Percentiles rank a stretch among this genome's conserved stretches.
These are phyloP conservation scores for Listronotus bonariensis DNA, from an alignment of 1,140 invertebrate genomes.

Conservation along the genomic window DNA sequence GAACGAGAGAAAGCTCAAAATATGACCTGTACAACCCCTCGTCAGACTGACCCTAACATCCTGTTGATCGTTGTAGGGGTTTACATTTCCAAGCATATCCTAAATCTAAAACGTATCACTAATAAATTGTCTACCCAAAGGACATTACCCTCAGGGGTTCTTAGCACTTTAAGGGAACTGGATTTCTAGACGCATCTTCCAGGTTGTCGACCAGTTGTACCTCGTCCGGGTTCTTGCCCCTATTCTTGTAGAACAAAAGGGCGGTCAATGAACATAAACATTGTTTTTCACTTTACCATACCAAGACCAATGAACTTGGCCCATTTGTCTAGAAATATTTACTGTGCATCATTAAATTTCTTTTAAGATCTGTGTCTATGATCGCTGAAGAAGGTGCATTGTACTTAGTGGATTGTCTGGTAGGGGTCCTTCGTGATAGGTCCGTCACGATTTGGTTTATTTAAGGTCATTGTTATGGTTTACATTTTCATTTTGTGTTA, in stretches of 20 bases:
- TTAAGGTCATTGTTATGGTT: slow-evolving; percentile 29
- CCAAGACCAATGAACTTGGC: slow-evolving; percentile 16
- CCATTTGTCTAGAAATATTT: background rate
- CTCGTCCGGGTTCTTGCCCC: background rate
- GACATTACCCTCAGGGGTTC: too few relatives aligned
- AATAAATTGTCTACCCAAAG: too few relatives aligned
- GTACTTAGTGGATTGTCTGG: slow-evolving; percentile 10
- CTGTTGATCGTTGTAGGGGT: too few relatives aligned
- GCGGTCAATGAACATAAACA: slow-evolving; percentile 13
- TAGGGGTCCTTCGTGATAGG: slow-evolving; percentile 26
- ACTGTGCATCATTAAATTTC: slow-evolving; percentile 1
- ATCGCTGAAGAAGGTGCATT: slow-evolving; percentile 14
- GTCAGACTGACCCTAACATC: too few relatives aligned
- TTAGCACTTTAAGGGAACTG: too few relatives aligned
- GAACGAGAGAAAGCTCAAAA: too few relatives aligned
- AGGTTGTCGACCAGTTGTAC: slow-evolving; percentile 9
- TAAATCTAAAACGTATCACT: too few relatives aligned
- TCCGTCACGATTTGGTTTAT: slow-evolving; percentile 29
- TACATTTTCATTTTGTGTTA: slow-evolving; percentile 26
- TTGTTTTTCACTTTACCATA: slow-evolving; percentile 2
- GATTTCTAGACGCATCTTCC: slow-evolving; percentile 1
- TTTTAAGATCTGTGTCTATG: slow-evolving; percentile 13
- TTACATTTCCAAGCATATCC: too few relatives aligned
- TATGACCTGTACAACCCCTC: too few relatives aligned
- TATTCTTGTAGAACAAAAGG: slow-evolving; percentile 11